Evolutionary conservation across 2,888 invertebrate species (phyloP).

Genomic region (Agrotis puta): DNA sequence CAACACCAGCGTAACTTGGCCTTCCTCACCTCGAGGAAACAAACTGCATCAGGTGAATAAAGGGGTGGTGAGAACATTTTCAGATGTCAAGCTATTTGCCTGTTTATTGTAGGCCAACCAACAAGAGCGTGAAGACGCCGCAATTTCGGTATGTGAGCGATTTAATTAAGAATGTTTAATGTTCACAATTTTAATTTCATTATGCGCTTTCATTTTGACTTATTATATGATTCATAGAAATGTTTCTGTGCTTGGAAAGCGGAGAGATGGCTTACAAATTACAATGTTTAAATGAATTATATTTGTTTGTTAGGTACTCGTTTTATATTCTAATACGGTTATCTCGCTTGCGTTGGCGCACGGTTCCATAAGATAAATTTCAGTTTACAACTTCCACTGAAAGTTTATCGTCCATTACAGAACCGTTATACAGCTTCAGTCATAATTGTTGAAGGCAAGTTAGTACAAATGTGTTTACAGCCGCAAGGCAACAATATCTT

Average conservation of each 20-base stretch:
- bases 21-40: conserved; percentile 32
- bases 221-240: conserved; percentile 65
- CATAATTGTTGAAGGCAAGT: conserved; percentile 3
- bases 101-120: conserved; percentile 68
- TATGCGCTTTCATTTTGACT: conserved; percentile 72
- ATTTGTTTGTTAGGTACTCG: conserved; percentile 16
- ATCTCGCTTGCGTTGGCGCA: conserved; percentile 1
- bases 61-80: conserved; percentile 18
- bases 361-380: conserved; percentile 27
- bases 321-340: conserved; percentile 22
- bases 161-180: conserved; percentile 75
- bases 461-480: not conserved
- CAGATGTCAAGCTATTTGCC: conserved; percentile 56
- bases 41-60: not conserved
- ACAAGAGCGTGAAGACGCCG: conserved; percentile 80
- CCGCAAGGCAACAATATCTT: not conserved
- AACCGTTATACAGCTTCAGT: conserved; percentile 16
- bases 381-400: conserved; percentile 17
- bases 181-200: conserved; percentile 69
- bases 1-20: conserved; percentile 58
- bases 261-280: conserved; percentile 51
- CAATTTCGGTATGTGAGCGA: conserved; percentile 74
- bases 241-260: conserved; percentile 56
- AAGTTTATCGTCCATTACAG: conserved; percentile 27
- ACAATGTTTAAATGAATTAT: conserved; percentile 39